Conservation (phyloP, 2,888 invertebrate species). For the Rhagonycha lutea region DNA sequence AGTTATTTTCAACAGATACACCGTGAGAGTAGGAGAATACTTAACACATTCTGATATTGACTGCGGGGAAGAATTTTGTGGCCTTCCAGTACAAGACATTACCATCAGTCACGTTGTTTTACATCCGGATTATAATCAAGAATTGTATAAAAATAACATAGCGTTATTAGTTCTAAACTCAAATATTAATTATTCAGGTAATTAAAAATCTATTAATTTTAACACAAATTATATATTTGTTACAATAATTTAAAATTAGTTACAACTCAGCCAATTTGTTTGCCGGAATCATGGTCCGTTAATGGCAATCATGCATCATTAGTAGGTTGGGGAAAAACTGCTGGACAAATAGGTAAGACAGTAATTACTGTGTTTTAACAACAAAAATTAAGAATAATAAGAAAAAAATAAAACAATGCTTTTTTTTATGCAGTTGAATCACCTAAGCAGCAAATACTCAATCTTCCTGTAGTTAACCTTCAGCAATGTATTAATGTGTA, state of each 20-base stretch:
- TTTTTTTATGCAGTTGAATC: constrained; percentile 8
- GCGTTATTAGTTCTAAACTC: constrained; percentile 73
- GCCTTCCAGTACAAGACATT: constrained; percentile 70
- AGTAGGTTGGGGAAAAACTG: constrained; percentile 76
- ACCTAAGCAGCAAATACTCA: constrained; percentile 61
- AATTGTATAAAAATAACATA: constrained; percentile 66
- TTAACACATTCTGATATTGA: constrained; percentile 74
- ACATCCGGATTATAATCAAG: constrained; percentile 73
- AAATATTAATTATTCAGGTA: constrained; percentile 69
- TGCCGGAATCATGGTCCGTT: constrained; percentile 53
- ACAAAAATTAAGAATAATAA: not conserved
- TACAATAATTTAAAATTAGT: constrained; percentile 58
- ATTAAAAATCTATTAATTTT: not conserved
- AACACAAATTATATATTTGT: not conserved
- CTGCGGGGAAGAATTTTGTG: constrained; percentile 76
- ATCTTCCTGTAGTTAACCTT: constrained; percentile 68
- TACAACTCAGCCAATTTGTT: constrained; percentile 76
- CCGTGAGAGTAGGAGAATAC: constrained; percentile 76
- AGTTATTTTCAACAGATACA: constrained; percentile 60
- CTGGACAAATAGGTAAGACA: constrained; percentile 58
- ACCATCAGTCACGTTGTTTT: constrained; percentile 76
- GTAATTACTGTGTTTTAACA: not conserved
- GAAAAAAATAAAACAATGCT: not conserved
- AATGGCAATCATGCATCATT: constrained; percentile 61
- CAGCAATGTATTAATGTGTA: constrained; percentile 71